These are phyloP conservation scores for Pholis gunnellus DNA, from an alignment of 2,113 vertebrate species.

Conservation along the genomic window DNA sequence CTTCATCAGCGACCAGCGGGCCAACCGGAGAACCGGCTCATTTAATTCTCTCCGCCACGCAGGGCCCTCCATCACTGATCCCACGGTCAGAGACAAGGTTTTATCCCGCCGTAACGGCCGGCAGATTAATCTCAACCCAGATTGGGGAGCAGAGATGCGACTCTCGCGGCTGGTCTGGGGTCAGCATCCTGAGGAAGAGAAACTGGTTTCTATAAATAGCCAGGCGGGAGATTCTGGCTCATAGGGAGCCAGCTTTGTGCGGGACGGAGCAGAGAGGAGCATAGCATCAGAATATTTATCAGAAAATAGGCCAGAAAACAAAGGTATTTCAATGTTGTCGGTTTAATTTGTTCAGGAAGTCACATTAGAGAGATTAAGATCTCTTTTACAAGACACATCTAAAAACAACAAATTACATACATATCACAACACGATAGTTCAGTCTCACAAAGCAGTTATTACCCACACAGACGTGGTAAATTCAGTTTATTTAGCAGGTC, in stretches of 20 bases:
- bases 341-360: background rate
- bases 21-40: slow-evolving; percentile 35
- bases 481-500: background rate
- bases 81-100: slow-evolving; percentile 57
- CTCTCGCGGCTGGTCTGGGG: slow-evolving; percentile 64
- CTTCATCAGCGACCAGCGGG: slow-evolving; percentile 27
- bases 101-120: slow-evolving; percentile 63
- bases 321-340: background rate
- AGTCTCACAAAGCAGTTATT: background rate
- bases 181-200: slow-evolving; percentile 62
- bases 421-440: background rate
- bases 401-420: background rate
- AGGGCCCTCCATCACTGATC: slow-evolving; percentile 62
- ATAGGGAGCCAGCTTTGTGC: slow-evolving; percentile 41
- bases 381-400: background rate
- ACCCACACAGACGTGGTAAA: background rate
- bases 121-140: slow-evolving; percentile 69
- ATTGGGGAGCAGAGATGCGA: slow-evolving; percentile 57
- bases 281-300: background rate
- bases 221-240: slow-evolving; percentile 60
- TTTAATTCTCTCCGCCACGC: slow-evolving; percentile 54
- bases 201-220: slow-evolving; percentile 75
- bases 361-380: background rate
- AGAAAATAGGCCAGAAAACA: background rate
- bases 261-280: slow-evolving; percentile 7